These are phyloP conservation scores for Drosophila mulleri DNA, from an alignment of 2,888 invertebrate species.

Conservation along the genomic window DNA sequence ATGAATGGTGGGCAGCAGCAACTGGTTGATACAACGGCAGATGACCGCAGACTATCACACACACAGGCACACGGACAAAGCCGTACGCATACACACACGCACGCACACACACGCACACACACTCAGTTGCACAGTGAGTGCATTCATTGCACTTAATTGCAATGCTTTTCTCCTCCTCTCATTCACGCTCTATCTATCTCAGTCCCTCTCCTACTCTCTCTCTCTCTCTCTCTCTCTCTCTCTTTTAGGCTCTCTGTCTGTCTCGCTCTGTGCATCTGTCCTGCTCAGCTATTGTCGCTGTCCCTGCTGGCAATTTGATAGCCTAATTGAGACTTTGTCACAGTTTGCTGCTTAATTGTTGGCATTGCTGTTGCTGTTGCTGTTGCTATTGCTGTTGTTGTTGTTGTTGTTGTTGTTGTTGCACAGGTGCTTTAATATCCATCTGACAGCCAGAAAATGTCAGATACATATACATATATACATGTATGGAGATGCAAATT, in stretches of 20 bases:
- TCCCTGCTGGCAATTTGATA: conserved; percentile 63
- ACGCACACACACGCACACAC: conserved; percentile 1
- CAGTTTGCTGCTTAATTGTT: conserved; percentile 62
- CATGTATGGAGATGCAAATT: conserved; percentile 5
- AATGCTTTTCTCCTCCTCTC: conserved; percentile 43
- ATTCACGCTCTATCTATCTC: conserved; percentile 21
- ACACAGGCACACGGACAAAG: not conserved
- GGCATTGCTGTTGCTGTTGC: conserved; percentile 17
- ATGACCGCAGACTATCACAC: conserved; percentile 45
- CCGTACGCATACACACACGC: not conserved
- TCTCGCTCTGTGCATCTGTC: not conserved
- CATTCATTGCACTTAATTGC: conserved; percentile 75
- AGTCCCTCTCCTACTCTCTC: not conserved
- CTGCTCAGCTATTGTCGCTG: conserved; percentile 30
- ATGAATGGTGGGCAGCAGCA: conserved; percentile 49
- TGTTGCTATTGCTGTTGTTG: conserved; percentile 1
- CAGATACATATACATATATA: conserved; percentile 2
- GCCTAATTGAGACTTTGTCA: conserved; percentile 81
- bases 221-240: not conserved
- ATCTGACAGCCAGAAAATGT: conserved; percentile 29
- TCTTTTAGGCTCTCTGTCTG: not conserved
- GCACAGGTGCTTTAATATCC: conserved; percentile 57
- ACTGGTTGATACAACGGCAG: conserved; percentile 53
- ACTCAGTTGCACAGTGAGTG: conserved; percentile 30
- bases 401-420: conserved; percentile 28